Evolutionary conservation across 2,797 vertebrate genomes (phyloP), one percentile per base, ranked within the genome.

Genomic region (Sibirionetta formosa): DNA sequence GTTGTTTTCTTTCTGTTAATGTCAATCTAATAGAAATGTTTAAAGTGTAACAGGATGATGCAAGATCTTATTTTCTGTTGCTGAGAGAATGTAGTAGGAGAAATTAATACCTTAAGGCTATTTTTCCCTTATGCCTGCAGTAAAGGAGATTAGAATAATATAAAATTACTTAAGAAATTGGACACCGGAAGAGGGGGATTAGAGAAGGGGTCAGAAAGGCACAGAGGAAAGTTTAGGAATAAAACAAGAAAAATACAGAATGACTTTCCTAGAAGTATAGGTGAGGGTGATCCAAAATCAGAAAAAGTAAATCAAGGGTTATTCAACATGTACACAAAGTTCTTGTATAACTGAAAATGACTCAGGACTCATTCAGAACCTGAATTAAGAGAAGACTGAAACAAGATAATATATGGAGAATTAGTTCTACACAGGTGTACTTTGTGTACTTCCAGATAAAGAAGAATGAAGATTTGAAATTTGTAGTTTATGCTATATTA

Each of bases 101-200:
- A 73, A 92, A 27, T 22, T 26, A 82, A 60, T 65, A 93, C 42
- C n/a, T 71, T 53, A 91, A 78, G 31, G 56, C 35, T 95, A 7
- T 2, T 57, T 91, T 88, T 24, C 42, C 29, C 61, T 92, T 71
- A 36, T 36, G 31, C 11, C 16, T 53, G 14, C 24, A 81, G 27
- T 60, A 73, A 78, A 90, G 18, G 29, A 82, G 53, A 29, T 81
- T 29, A 91, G 61, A 88, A 88, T 88, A 86, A 71, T 78, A 40
- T 44, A 82, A 87, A 91, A 82, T 82, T 80, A 72, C 23, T 66
- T 73, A 54, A 54, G 29, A n/a, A 85, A 9, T 54, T 66, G 63
- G 22, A 31, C 63, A 24, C 70, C 82, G 80, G 58, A 53, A 82
- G 72, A 4, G 80, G 2, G 7, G 2, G 15, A 77, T 70, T 85